These are phyloP conservation scores for Noturus placidus DNA, from an alignment of 2,113 vertebrate genomes.

Conservation along the genomic window DNA sequence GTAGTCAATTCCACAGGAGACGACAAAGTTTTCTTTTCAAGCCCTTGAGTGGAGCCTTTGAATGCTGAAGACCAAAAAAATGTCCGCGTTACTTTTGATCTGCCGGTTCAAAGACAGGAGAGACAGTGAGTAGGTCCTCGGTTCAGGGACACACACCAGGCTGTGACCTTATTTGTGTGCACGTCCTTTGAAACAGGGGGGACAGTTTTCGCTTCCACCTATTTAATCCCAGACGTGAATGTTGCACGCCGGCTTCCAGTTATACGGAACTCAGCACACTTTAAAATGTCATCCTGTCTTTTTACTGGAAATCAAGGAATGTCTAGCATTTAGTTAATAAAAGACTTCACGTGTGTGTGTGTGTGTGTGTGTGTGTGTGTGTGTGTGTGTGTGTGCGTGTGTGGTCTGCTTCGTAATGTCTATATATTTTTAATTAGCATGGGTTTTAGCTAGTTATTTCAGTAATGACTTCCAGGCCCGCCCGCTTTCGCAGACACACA, in stretches of 20 bases:
- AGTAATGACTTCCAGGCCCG: conserved; percentile 71
- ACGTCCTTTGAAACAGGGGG: conserved; percentile 73
- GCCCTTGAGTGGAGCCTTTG: conserved; percentile 62
- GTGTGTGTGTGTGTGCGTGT: background rate
- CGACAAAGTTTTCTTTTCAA: conserved; percentile 73
- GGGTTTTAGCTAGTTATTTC: conserved; percentile 60
- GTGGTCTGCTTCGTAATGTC: conserved; percentile 35
- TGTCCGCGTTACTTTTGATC: conserved; percentile 76
- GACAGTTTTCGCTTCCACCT: conserved; percentile 69
- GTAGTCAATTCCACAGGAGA: conserved; percentile 71
- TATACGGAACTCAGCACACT: conserved; percentile 15
- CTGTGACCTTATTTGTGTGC: conserved; percentile 76
- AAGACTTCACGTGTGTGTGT: background rate
- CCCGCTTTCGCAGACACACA: conserved; percentile 63
- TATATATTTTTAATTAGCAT: conserved; percentile 70
- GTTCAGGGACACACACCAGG: conserved; percentile 66
- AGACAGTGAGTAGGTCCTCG: conserved; percentile 50
- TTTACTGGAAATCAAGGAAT: conserved; percentile 23
- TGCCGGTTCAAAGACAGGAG: conserved; percentile 72
- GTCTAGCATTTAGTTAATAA: conserved; percentile 25
- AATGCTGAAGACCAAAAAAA: conserved; percentile 72
- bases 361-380: background rate
- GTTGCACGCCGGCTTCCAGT: conserved; percentile 54
- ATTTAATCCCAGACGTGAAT: conserved; percentile 62
- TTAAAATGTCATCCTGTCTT: conserved; percentile 18